Evolutionary conservation across 2,113 vertebrate genomes (phyloP), one percentile per base, ranked within the genome.

Genomic region (Struthio camelus): DNA sequence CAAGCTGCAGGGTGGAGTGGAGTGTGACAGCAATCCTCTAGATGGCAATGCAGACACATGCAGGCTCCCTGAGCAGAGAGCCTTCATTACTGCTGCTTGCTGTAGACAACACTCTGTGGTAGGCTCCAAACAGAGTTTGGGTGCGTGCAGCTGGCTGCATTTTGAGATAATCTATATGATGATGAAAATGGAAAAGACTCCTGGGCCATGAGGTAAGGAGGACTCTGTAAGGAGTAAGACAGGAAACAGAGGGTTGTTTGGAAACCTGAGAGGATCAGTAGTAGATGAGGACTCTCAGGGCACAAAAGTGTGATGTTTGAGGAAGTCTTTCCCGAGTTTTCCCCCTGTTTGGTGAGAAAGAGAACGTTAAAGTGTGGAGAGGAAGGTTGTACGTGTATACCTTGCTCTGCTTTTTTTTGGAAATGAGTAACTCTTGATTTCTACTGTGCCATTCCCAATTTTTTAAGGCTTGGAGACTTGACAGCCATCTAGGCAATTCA

Each of bases 11-110:
- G 28, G 17, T 58, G 48, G 38, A 12, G 34, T 70, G 86, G 72
- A 85, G 42, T 30, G 44, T 87, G 70, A 53, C 61, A 80, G 78
- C 46, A 73, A 3, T 85, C 96, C 96, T 95, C 95, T 97, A 97
- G 96, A 34, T 95, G 96, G 96, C 96, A 95, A 59, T 97, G 93
- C 5, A 0, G 85, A 73, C 67, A 24, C 81, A 5, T 2, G 48
- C 46, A 90, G 79, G 6, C 30, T 91, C 9, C 66, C 42, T 48
- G 65, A 80, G 65, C 61, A 38, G 46, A 59, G 30, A 10, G 9
- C 12, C 22, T 1, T 19, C 42, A 0, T 16, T 85, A 51, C 38
- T 94, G 16, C 46, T 89, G 56, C 86, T 80, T 80, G 73, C 58
- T 62, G 9, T 32, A 89, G 89, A 32, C 22, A 1, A 65, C 76